A percentile compares a stretch with the other conserved stretches of the same genome.
phyloP scores from a whole-genome alignment of 2,888 invertebrate genomes.

The Cephus sareptanus region DNA sequence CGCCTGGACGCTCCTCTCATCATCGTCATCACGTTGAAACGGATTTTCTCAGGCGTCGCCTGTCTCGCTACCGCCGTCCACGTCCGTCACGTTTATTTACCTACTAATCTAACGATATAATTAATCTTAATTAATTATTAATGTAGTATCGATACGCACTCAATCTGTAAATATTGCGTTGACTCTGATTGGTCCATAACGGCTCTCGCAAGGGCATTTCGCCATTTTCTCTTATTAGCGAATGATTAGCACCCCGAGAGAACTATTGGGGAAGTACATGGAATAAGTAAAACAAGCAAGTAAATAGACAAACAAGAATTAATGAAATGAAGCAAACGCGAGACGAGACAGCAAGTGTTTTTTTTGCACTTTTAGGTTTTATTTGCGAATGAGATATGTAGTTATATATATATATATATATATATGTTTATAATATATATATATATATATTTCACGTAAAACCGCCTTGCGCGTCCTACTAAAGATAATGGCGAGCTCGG shows the following conservation, averaged over 20 bases:
- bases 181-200: constrained; percentile 9
- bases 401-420: background rate
- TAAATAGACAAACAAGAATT: background rate
- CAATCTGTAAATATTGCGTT: constrained; percentile 57
- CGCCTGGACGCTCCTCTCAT: background rate
- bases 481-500: constrained; percentile 1
- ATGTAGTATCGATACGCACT: constrained; percentile 43
- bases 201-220: background rate
- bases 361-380: background rate
- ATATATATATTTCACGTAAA: background rate
- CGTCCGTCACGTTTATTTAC: background rate
- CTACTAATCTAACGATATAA: constrained; percentile 32
- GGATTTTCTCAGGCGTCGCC: background rate
- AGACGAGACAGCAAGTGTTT: background rate
- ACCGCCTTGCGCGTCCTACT: background rate
- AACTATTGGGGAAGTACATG: background rate
- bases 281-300: background rate
- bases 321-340: background rate
- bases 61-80: background rate
- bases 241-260: background rate
- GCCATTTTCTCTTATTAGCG: background rate
- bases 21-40: background rate
- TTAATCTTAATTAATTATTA: constrained; percentile 41
- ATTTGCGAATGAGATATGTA: background rate
- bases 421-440: background rate